Conservation (phyloP, 2,888 invertebrate genomes). For the Scaptomyza reducta region DNA sequence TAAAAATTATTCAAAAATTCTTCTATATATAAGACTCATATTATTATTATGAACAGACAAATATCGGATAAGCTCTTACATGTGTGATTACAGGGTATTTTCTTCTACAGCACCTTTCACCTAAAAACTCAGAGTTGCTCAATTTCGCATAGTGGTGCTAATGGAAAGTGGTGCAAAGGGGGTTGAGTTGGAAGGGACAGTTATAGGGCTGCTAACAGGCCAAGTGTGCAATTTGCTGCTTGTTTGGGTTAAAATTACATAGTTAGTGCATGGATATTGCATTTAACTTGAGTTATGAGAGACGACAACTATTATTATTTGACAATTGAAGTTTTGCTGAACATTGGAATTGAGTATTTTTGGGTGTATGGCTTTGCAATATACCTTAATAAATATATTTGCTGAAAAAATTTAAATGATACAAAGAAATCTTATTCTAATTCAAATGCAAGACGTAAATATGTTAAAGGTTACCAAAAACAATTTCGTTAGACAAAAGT, state of each 20-base stretch:
- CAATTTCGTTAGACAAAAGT: background rate
- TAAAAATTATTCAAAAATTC: no score
- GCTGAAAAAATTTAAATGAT: no score
- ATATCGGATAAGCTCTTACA: no score
- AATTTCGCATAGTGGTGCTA: conserved; percentile 25
- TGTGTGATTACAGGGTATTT: conserved; percentile 4
- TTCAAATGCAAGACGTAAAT: no score
- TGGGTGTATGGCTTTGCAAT: background rate
- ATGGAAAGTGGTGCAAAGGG: background rate
- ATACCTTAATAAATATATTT: no score
- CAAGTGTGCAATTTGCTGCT: conserved; percentile 53
- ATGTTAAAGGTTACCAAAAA: no score
- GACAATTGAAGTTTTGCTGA: background rate
- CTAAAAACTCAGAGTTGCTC: conserved; percentile 12
- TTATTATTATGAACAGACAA: no score
- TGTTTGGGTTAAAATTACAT: conserved; percentile 47
- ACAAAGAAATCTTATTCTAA: no score
- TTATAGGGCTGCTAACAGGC: conserved; percentile 33
- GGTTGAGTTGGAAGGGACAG: background rate
- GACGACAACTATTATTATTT: conserved; percentile 19
- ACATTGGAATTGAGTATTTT: background rate
- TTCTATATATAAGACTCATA: no score
- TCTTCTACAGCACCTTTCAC: background rate
- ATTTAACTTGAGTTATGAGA: conserved; percentile 21
- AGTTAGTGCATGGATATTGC: conserved; percentile 44